phyloP scores from a whole-genome alignment of 2,113 vertebrate genomes.

The Gambusia affinis region DNA sequence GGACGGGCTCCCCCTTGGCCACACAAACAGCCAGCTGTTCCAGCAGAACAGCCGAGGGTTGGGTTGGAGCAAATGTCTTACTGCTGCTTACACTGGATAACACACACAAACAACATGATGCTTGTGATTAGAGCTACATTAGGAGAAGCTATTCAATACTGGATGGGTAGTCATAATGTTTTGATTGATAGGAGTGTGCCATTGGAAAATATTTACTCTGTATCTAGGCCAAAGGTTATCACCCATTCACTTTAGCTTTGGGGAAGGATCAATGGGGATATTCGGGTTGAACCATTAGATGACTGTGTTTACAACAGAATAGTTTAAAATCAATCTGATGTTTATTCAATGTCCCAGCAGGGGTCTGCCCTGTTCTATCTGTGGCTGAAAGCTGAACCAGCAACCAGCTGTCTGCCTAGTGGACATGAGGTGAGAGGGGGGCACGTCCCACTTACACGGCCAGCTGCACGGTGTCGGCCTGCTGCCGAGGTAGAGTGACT shows the following conservation, averaged over 20 bases:
- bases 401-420: conserved; percentile 6
- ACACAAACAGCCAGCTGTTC: conserved; percentile 94
- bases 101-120: background rate
- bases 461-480: conserved; percentile 79
- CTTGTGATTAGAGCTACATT: background rate
- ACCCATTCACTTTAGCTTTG: conserved; percentile 7
- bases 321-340: conserved; percentile 63
- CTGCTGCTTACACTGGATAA: conserved; percentile 74
- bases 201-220: background rate
- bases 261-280: conserved; percentile 43
- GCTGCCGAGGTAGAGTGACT: conserved; percentile 81
- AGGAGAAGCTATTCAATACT: background rate
- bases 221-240: conserved; percentile 9
- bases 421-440: conserved; percentile 13
- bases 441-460: conserved; percentile 80
- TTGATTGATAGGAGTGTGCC: background rate
- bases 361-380: conserved; percentile 18
- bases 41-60: conserved; percentile 89
- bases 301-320: conserved; percentile 37
- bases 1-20: conserved; percentile 87
- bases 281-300: conserved; percentile 48
- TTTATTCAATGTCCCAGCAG: conserved; percentile 66
- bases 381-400: conserved; percentile 16
- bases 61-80: conserved; percentile 90
- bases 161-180: background rate